Base-by-base conservation (phyloP, 2,888 invertebrate genomes). In the Scrobipalpa atriplicella region DNA sequence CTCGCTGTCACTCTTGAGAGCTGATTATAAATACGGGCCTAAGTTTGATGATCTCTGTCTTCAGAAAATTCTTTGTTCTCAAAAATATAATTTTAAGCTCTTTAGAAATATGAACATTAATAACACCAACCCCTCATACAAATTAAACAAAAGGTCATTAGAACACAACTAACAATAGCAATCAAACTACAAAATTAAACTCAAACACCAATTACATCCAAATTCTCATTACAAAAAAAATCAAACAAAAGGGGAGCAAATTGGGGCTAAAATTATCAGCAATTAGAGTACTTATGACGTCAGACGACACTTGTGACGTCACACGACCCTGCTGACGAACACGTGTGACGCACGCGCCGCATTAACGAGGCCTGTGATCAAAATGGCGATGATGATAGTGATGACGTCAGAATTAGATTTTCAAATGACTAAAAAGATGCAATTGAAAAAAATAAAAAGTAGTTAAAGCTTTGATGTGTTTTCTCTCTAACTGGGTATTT, bases 271-370 rank as follows among this genome's bases (percentile, higher is more conserved):
- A 84, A 86, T 90, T 84, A 84, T 84, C 83, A 85, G 83, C 87
- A 90, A 89, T 90, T 90, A 88, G 86, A 74, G 77, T 77, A 78
- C 76, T 78, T 76, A 75, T 66, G 75, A 71, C 74, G 73, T 63
- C 79, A 58, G 29, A 29, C 38, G 13, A 21, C 11, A 21, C 54
- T 56, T 13, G 7, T 56, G 54, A 56, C 54, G 54, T 56, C 54
- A 56, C 78, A 58, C 16, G 21, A 21, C 21, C 8, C 19, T 47
- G 9, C 7, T 54, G 54, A 54, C 54, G 21, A 19, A 74, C 87
- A 82, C 87, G 87, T 84, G 89, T 73, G 70, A 66, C 69, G 69
- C 90, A 88, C 89, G 86, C 83, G 87, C 69, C 82, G 69, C 68
- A 70, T 73, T 88, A 87, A 89, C 83, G 81, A 86, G 81, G 69